Percentiles rank a stretch among this genome's conserved stretches.
phyloP scores from a whole-genome alignment of 2,113 vertebrate genomes.

The Cariama cristata region DNA sequence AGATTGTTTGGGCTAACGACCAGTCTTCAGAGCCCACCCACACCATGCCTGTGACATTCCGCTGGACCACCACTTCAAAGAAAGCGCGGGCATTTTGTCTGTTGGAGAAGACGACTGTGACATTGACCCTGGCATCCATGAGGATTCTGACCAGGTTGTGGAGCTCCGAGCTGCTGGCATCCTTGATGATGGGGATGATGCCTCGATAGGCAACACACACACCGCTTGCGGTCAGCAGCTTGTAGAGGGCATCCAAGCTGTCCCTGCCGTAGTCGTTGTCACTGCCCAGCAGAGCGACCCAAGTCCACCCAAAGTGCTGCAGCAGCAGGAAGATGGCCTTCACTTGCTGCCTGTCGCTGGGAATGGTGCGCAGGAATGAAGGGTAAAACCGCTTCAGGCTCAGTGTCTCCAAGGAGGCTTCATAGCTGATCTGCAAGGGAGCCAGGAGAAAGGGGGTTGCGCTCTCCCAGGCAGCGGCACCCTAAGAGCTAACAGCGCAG shows the following conservation, averaged over 20 bases:
- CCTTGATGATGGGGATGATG: background rate
- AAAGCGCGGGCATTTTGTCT: background rate
- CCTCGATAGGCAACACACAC: conserved; percentile 81
- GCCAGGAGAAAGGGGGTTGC: background rate
- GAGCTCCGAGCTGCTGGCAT: background rate
- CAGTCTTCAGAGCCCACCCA: conserved; percentile 86
- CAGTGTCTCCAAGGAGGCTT: conserved; percentile 71
- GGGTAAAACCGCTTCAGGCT: conserved; percentile 77
- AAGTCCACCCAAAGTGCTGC: conserved; percentile 81
- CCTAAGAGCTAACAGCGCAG: accelerated
- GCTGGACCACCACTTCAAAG: conserved; percentile 74
- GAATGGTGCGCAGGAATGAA: conserved; percentile 84
- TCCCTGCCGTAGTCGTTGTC: conserved; percentile 71
- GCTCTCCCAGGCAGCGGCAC: background rate
- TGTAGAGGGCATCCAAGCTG: conserved; percentile 55
- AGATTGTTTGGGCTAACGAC: conserved; percentile 68
- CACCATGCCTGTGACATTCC: conserved; percentile 79
- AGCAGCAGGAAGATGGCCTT: conserved; percentile 77
- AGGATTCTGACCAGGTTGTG: conserved; percentile 61
- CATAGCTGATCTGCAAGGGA: conserved; percentile 81
- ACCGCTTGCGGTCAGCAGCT: background rate
- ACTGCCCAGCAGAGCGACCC: conserved; percentile 81
- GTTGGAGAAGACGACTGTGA: conserved; percentile 68
- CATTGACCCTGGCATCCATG: background rate
- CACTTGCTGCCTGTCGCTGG: conserved; percentile 77